phyloP scores from a whole-genome alignment of 2,888 invertebrate genomes.

The Autographa gamma region DNA sequence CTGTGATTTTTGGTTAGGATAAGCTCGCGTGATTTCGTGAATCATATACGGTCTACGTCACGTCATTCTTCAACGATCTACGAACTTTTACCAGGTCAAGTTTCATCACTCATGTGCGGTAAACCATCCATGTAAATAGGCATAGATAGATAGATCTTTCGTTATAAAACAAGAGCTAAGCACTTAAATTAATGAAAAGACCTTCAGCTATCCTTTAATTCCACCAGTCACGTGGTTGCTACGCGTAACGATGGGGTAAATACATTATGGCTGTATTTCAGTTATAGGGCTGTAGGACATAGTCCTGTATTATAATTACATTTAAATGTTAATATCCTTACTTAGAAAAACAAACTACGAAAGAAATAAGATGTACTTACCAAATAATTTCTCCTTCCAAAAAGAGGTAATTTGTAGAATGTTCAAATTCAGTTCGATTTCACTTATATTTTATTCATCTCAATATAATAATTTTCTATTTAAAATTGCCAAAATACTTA shows the following conservation, averaged over 20 bases:
- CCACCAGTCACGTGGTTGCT: not conserved
- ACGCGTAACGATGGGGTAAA: not conserved
- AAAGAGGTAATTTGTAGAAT: slow-evolving; percentile 53
- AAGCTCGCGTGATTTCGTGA: not conserved
- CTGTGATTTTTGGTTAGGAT: not conserved
- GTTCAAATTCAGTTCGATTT: slow-evolving; percentile 47
- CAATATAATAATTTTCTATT: slow-evolving; percentile 45
- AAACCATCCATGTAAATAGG: not conserved
- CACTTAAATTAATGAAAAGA: too few relatives aligned
- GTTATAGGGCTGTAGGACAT: too few relatives aligned
- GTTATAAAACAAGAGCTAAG: too few relatives aligned
- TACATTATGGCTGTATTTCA: too few relatives aligned
- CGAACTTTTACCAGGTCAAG: not conserved
- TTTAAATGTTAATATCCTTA: not conserved
- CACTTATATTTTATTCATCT: slow-evolving; percentile 43
- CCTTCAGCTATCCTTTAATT: not conserved
- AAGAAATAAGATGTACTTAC: slow-evolving; percentile 53
- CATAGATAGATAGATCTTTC: not conserved
- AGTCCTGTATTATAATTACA: too few relatives aligned
- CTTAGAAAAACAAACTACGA: not conserved
- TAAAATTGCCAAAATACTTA: slow-evolving; percentile 54
- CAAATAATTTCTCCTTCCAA: slow-evolving; percentile 52
- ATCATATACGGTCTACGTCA: not conserved
- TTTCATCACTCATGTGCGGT: not conserved
- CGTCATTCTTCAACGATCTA: not conserved